These are phyloP conservation scores for Coremacera marginata DNA, from an alignment of 2,888 invertebrate species.

Conservation along the genomic window DNA sequence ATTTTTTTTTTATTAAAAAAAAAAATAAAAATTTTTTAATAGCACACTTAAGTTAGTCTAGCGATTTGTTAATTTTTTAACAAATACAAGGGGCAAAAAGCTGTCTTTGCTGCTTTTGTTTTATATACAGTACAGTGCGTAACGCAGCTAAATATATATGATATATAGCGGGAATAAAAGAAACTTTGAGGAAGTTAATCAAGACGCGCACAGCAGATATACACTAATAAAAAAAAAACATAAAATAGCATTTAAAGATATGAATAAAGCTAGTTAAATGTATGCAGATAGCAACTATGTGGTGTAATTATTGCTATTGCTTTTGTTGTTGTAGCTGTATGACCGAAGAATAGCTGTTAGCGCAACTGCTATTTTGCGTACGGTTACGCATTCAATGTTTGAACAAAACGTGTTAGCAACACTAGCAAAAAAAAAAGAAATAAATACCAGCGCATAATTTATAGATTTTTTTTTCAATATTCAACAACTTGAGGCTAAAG, in stretches of 20 bases:
- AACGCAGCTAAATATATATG: background rate
- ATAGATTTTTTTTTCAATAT: too few species aligned
- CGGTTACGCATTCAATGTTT: too few species aligned
- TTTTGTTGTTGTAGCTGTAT: background rate
- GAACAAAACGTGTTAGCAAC: too few species aligned
- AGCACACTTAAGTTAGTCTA: too few species aligned
- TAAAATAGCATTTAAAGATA: background rate
- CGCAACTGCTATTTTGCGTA: too few species aligned
- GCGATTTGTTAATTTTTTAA: too few species aligned
- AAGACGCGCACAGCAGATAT: background rate
- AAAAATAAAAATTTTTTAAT: too few species aligned
- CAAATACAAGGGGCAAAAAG: background rate
- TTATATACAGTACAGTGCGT: background rate
- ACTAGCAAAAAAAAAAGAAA: too few species aligned
- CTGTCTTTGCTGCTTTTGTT: background rate
- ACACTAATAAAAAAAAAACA: background rate
- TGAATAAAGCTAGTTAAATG: background rate
- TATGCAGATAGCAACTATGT: slow-evolving; percentile 8
- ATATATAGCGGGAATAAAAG: too few species aligned
- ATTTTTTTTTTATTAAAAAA: slow-evolving; percentile 21
- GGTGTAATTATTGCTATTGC: background rate
- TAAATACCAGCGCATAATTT: too few species aligned
- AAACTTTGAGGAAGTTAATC: background rate
- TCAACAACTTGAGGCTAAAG: too few species aligned
- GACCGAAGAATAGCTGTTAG: background rate